phyloP scores from a whole-genome alignment of 2,888 invertebrate species.

The Ichneumoninae sp. region DNA sequence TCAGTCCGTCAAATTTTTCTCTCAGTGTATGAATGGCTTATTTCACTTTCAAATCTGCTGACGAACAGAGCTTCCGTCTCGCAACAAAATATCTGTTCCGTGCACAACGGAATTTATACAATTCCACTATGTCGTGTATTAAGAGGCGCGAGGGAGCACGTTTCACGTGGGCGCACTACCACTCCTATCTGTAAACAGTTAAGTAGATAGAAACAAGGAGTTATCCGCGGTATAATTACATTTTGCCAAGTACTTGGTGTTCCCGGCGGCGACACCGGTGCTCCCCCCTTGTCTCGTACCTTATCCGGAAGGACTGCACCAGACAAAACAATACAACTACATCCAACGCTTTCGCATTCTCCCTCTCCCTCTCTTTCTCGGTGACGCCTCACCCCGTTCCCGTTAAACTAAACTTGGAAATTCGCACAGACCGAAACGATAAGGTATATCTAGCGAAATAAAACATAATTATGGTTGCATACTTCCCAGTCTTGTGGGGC shows the following conservation, averaged over 20 bases:
- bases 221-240: constrained; percentile 69
- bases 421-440: constrained; percentile 61
- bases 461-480: constrained; percentile 63
- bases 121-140: constrained; percentile 20
- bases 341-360: constrained; percentile 39
- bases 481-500: constrained; percentile 28
- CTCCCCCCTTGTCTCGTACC: constrained; percentile 38
- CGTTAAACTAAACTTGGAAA: constrained; percentile 62
- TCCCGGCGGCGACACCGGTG: constrained; percentile 54
- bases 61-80: neutral
- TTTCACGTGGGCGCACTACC: constrained; percentile 48
- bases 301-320: constrained; percentile 53
- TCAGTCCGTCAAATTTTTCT: too few species aligned
- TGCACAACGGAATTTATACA: constrained; percentile 39
- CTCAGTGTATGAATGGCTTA: neutral
- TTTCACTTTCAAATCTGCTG: neutral
- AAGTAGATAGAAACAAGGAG: constrained; percentile 66
- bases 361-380: constrained; percentile 11
- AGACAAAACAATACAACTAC: constrained; percentile 59
- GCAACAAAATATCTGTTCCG: constrained; percentile 24
- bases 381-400: constrained; percentile 32
- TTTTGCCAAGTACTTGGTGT: constrained; percentile 64
- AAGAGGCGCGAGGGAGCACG: constrained; percentile 40
- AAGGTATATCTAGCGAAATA: constrained; percentile 62
- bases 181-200: constrained; percentile 59